Percentiles rank a stretch among this genome's conserved stretches.
Conservation (phyloP, 2,888 invertebrate genomes). For the Microplitis manilae region DNA sequence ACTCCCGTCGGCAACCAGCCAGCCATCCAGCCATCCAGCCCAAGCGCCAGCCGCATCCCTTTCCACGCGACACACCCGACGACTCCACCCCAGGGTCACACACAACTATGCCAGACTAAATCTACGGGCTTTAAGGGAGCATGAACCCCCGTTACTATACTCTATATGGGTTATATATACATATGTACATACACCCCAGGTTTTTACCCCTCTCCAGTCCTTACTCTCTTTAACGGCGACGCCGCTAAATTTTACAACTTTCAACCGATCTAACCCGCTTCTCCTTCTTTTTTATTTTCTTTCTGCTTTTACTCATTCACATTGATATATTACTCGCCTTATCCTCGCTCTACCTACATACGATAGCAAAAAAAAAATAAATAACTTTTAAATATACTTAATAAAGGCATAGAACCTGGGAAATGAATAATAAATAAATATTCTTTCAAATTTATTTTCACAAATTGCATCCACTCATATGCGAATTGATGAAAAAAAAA, state of each 20-base stretch:
- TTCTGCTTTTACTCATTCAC: conserved; percentile 26
- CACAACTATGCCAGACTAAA: conserved; percentile 55
- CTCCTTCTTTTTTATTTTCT: conserved; percentile 33
- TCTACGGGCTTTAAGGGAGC: conserved; percentile 55
- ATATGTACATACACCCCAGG: neutral
- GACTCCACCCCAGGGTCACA: conserved; percentile 49
- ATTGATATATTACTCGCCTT: conserved; percentile 40
- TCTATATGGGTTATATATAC: neutral
- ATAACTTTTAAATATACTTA: neutral
- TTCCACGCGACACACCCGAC: conserved; percentile 44
- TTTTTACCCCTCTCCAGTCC: conserved; percentile 6
- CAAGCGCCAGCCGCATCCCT: conserved; percentile 30
- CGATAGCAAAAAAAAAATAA: conserved; percentile 25
- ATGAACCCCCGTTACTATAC: conserved; percentile 36
- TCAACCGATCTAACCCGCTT: conserved; percentile 44
- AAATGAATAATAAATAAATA: neutral
- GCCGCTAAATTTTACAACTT: conserved; percentile 48
- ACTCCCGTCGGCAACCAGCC: conserved; percentile 37
- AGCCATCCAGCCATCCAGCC: conserved; percentile 30
- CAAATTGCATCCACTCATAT: too few relatives aligned
- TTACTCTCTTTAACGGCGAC: conserved; percentile 25
- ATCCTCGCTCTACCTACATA: conserved; percentile 28
- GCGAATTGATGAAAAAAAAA: too few relatives aligned
- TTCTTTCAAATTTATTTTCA: too few relatives aligned
- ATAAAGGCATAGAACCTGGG: neutral